phyloP scores from a whole-genome alignment of 1,140 invertebrate genomes.

The Lamellibrachia luymesi region DNA sequence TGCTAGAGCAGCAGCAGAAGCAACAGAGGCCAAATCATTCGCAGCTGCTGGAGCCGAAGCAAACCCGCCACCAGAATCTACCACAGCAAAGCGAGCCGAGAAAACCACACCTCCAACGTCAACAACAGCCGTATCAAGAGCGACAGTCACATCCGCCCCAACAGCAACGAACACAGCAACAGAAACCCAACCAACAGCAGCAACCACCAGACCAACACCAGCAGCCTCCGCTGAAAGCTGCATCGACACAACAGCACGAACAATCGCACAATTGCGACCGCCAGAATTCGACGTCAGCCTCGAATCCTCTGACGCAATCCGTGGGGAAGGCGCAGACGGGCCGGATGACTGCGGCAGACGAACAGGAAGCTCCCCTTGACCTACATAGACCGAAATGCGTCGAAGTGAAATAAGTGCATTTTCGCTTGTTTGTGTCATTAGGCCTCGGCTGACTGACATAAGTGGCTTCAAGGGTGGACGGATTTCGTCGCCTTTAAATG shows the following conservation, averaged over 20 bases:
- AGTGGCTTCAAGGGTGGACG: neutral
- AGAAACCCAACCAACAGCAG: neutral
- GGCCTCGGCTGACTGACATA: neutral
- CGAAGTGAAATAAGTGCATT: neutral
- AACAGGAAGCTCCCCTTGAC: neutral
- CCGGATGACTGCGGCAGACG: neutral
- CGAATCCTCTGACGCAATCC: neutral
- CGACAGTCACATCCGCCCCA: neutral
- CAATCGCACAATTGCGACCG: neutral
- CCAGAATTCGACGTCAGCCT: neutral
- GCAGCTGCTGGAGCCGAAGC: neutral
- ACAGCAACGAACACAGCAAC: neutral
- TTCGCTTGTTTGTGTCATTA: neutral
- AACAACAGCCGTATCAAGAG: neutral
- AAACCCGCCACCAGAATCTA: neutral
- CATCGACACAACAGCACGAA: neutral
- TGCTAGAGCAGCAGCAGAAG: neutral
- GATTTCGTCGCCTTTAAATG: neutral
- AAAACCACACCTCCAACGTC: neutral
- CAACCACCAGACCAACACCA: neutral
- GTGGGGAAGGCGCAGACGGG: neutral
- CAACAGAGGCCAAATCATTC: neutral
- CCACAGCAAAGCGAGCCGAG: neutral
- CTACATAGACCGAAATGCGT: neutral
- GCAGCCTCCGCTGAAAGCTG: neutral